These are phyloP conservation scores for Pomacea canaliculata DNA, from an alignment of 2,888 invertebrate species.

Conservation along the genomic window DNA sequence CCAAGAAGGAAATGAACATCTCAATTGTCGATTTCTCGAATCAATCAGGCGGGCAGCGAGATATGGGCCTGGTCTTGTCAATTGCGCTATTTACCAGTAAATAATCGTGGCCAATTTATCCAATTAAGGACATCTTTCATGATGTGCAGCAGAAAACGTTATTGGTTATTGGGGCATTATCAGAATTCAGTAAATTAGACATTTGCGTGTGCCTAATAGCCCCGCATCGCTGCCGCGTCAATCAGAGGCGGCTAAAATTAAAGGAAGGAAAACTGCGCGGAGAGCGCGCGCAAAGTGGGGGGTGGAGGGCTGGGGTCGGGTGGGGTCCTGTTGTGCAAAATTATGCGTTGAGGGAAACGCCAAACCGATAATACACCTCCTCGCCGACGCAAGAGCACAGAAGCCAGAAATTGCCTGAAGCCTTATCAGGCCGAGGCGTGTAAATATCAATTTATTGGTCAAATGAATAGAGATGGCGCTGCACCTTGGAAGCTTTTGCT, in stretches of 20 bases:
- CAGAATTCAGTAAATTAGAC: conserved; percentile 24
- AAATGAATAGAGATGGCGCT: conserved; percentile 28
- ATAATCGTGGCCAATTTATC: conserved; percentile 29
- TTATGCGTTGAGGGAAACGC: conserved; percentile 19
- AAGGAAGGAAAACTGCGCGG: conserved; percentile 1
- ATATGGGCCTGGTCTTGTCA: conserved; percentile 24
- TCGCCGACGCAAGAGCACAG: conserved; percentile 1
- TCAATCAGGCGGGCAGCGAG: conserved; percentile 20
- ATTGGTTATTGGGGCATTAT: conserved; percentile 26
- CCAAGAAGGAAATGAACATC: conserved; percentile 25
- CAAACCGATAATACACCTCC: conserved; percentile 21
- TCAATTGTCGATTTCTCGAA: conserved; percentile 3
- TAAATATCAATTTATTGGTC: conserved; percentile 34
- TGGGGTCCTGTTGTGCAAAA: conserved; percentile 22
- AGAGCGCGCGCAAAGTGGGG: not conserved
- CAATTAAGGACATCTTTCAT: conserved; percentile 22
- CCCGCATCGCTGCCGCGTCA: conserved; percentile 25
- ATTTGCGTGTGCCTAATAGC: conserved; percentile 29
- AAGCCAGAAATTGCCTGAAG: conserved; percentile 12
- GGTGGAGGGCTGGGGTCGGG: not conserved
- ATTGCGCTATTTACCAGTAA: conserved; percentile 27
- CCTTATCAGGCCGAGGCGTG: conserved; percentile 22
- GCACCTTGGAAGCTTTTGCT: not conserved
- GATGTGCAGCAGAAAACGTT: conserved; percentile 19
- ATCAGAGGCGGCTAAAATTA: conserved; percentile 4